Evolutionary conservation across 2,888 invertebrate species (phyloP).

Genomic region (Drosophila emarginata): DNA sequence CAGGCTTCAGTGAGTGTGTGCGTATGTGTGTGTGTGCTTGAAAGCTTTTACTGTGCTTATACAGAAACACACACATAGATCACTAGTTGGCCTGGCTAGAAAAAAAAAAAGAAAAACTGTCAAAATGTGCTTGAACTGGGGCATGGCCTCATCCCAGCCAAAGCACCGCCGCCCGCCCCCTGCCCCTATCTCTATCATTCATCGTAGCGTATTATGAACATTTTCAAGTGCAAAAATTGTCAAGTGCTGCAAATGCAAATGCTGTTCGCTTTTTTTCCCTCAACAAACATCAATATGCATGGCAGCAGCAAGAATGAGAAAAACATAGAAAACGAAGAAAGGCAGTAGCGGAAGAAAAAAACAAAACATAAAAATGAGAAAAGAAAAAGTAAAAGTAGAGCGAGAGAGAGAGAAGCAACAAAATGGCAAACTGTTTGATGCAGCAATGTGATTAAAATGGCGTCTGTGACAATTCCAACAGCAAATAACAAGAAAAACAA

Average conservation of each 20-base stretch:
- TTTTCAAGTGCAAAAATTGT: conserved; percentile 61
- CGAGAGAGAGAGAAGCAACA: too few species aligned
- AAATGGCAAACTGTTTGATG: conserved; percentile 48
- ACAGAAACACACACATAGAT: conserved; percentile 38
- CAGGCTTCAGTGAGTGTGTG: background rate
- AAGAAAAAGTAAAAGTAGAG: background rate
- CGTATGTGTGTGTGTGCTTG: conserved; percentile 49
- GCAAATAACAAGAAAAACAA: background rate
- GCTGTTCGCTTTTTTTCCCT: conserved; percentile 49
- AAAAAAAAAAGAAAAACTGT: conserved; percentile 37
- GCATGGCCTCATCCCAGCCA: conserved; percentile 5
- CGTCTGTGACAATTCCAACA: conserved; percentile 47
- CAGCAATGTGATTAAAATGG: conserved; percentile 70
- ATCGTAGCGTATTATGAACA: conserved; percentile 40
- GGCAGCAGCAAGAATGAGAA: background rate
- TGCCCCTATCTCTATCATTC: conserved; percentile 1
- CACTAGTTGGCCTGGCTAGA: conserved; percentile 22
- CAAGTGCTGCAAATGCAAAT: conserved; percentile 70
- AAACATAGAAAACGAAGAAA: background rate
- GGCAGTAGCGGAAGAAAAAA: background rate
- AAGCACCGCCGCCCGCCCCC: background rate
- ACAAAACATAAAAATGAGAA: background rate
- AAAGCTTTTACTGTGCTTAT: conserved; percentile 62
- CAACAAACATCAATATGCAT: conserved; percentile 49
- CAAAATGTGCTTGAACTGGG: conserved; percentile 38